phyloP scores from a whole-genome alignment of 1,140 invertebrate species.

The Formica selysi region DNA sequence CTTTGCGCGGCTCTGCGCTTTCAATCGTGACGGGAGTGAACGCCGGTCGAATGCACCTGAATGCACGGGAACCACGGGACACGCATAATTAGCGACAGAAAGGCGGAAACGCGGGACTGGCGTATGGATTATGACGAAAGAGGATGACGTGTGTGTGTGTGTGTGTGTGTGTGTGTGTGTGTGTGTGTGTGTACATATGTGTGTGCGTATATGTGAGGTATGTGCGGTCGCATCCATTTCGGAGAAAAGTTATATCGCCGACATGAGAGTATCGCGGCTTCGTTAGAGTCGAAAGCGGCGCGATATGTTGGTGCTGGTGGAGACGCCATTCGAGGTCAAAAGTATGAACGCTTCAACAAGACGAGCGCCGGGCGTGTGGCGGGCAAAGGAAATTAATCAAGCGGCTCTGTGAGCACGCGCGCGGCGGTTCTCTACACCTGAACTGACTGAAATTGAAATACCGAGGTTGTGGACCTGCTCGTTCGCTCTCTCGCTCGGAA shows the following conservation, averaged over 20 bases:
- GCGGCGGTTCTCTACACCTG: slow-evolving; percentile 61
- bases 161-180: slow-evolving; percentile 4
- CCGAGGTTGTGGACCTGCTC: slow-evolving; percentile 42
- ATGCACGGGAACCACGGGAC: slow-evolving; percentile 50
- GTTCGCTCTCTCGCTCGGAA: slow-evolving; percentile 36
- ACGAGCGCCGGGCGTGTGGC: slow-evolving; percentile 53
- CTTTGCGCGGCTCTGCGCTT: neutral
- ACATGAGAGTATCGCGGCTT: slow-evolving; percentile 7
- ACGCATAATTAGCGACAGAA: slow-evolving; percentile 70
- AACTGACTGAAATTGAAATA: slow-evolving; percentile 75
- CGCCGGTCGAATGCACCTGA: slow-evolving; percentile 41
- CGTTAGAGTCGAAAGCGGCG: slow-evolving; percentile 30
- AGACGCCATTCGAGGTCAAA: slow-evolving; percentile 65
- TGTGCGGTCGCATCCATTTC: neutral
- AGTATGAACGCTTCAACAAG: slow-evolving; percentile 56
- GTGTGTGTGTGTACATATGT: neutral
- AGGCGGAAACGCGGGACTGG: slow-evolving; percentile 61
- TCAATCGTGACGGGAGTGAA: slow-evolving; percentile 20
- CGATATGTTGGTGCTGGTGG: neutral
- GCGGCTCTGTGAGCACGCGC: slow-evolving; percentile 66
- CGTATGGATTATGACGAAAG: slow-evolving; percentile 44
- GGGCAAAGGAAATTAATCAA: slow-evolving; percentile 79
- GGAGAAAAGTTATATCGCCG: slow-evolving; percentile 36
- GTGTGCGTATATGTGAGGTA: neutral
- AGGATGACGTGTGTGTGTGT: neutral